Conservation (phyloP, 2,888 invertebrate species). For the Oxytorus armatus region DNA sequence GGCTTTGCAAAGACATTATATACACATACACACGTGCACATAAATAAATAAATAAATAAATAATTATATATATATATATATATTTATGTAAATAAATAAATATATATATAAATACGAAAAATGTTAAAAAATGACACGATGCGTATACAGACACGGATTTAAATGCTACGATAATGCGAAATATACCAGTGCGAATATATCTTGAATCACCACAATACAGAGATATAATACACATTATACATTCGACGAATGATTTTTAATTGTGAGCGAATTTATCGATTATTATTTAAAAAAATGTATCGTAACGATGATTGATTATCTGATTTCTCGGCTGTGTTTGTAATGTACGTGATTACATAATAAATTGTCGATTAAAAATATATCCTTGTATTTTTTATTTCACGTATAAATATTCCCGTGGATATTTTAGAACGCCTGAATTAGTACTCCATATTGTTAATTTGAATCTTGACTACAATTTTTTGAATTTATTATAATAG, state of each 20-base stretch:
- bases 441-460: no score
- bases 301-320: slow-evolving; percentile 77
- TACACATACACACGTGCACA: slow-evolving; percentile 51
- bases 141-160: slow-evolving; percentile 43
- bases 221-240: slow-evolving; percentile 68
- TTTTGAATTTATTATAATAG: no score
- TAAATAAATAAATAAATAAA: slow-evolving; percentile 20
- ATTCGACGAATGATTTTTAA: slow-evolving; percentile 72
- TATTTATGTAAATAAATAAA: slow-evolving; percentile 38
- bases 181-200: slow-evolving; percentile 47
- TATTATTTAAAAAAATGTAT: slow-evolving; percentile 66
- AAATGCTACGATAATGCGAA: slow-evolving; percentile 52
- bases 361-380: slow-evolving; percentile 75
- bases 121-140: slow-evolving; percentile 8
- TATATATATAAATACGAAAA: slow-evolving; percentile 7
- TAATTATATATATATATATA: slow-evolving; percentile 27
- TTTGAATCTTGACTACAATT: no score
- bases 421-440: no score
- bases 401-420: no score
- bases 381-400: neutral
- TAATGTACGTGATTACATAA: slow-evolving; percentile 79
- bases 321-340: slow-evolving; percentile 80
- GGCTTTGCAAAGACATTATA: slow-evolving; percentile 56
- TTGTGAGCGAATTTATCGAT: slow-evolving; percentile 74
- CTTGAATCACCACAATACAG: slow-evolving; percentile 51